Base-by-base conservation (phyloP, 2,797 vertebrate genomes). In the Hemitrygon akajei region DNA sequence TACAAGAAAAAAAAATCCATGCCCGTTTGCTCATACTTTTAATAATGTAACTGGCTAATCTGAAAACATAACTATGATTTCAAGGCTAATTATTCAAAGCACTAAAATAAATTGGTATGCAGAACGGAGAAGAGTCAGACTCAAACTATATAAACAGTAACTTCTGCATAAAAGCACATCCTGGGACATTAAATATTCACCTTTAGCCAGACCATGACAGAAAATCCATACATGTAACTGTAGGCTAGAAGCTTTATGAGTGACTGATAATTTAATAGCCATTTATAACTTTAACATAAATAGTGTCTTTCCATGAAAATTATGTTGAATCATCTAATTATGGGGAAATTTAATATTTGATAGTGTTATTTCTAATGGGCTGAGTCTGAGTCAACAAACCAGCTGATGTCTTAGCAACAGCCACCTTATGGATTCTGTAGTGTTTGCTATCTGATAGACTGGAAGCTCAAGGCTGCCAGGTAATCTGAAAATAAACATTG, bases 401-500 rank as follows among this genome's bases (percentile, higher is more conserved):
- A 76, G 69, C 47, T 58, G 73, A 27, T 76, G 69, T 56, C 91
- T 93, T 93, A 93, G 73, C 27, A 30, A 73, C 73, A 40, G 14
- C 91, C 40, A 76, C 69, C 91, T 16, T 87, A 91, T 60, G 84
- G 73, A 76, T 94, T 94, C 63, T 77, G 71, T 69, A 89, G 69
- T 89, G 84, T 94, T 94, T 94, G 73, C 93, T n/a, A 30, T 86
- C 84, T 86, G 93, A 94, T 94, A 27, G 69, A 87, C 69, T 30
- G 47, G 58, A 87, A 56, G 47, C 93, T 87, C 22, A 58, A 89
- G 66, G 93, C 73, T 75, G 71, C 60, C n/a, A 5, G 40, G 40
- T 94, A 94, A 76, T 87, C 93, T 94, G 82, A 75, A 94, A 87
- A 76, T 94, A 91, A 91, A 75, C 69, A 86, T 58, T 87, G 25